Conservation (phyloP, 2,888 invertebrate genomes). For the Ecliptopera silaceata region DNA sequence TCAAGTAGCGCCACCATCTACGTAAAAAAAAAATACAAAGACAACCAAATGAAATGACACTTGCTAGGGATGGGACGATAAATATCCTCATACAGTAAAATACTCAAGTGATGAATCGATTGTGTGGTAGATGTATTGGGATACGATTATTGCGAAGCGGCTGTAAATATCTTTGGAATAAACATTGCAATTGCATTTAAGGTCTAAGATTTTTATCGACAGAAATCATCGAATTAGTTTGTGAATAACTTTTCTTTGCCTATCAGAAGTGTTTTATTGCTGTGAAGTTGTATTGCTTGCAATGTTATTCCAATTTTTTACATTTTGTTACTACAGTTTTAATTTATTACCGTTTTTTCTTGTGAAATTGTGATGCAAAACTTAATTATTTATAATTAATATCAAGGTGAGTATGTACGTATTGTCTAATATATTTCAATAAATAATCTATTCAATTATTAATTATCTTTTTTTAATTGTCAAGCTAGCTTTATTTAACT, state of each 20-base stretch:
- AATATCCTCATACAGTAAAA: no score
- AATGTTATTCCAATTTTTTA: conserved; percentile 10
- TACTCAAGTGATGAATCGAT: background rate
- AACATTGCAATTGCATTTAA: conserved; percentile 35
- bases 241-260: background rate
- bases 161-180: conserved; percentile 20
- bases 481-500: no score
- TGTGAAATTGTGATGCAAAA: conserved; percentile 19
- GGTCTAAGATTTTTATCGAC: background rate
- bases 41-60: no score
- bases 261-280: background rate
- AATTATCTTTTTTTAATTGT: background rate
- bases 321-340: conserved; percentile 2
- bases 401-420: conserved; percentile 1
- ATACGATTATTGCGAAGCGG: conserved; percentile 34
- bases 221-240: background rate
- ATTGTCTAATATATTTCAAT: conserved; percentile 8
- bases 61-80: conserved; percentile 1
- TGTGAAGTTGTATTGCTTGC: conserved; percentile 1
- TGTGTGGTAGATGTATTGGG: conserved; percentile 26
- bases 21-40: no score
- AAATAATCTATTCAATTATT: conserved; percentile 8
- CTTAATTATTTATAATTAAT: conserved; percentile 11
- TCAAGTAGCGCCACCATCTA: no score
- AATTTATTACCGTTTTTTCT: conserved; percentile 1